Base-by-base conservation (phyloP, 2,113 vertebrate genomes). In the Casuarius casuarius region DNA sequence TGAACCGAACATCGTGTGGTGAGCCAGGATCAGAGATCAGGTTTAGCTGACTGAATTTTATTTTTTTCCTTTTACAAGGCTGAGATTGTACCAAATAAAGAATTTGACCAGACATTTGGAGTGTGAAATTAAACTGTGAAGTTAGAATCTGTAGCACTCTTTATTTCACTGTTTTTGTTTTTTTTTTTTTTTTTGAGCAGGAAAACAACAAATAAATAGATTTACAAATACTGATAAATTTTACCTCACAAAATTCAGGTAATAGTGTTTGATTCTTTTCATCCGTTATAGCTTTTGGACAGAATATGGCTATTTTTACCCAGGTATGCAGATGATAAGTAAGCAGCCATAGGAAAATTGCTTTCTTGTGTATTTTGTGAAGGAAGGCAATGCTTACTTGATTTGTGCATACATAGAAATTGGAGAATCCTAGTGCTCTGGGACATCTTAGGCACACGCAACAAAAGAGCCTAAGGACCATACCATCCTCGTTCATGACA, bases 401-500 rank as follows among this genome's bases (percentile, higher is more conserved):
- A 38, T 80, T 15, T 51, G 3, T 44, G 7, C 5, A 9, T 65
- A 16, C 2, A 44, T 10, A 44, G 2, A 6, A 56, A 70, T 4
- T 48, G 46, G 21, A 59, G 29, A 84, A 42, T 31, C 9, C 18
- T 81, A 20, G 12, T 38, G 29, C 4, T 20, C 23, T 87, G 8
- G 7, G 31, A 42, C 2, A 0, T 28, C 12, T 59, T 51, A 68
- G 12, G 21, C 7, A n/a, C 6, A 21, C 2, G 33, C 3, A 52
- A 38, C 3, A 31, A 13, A 25, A 40, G 10, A 77, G 12, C 68
- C 19, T 28, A n/a, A 77, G 5, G 25, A 44, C 26, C 5, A 38
- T 35, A 38, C 0, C 5, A 38, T 21, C 1, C 5, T 38, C 12
- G 25, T 44, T 59, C 10, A 22, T 4, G 33, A 5, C 49, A n/a